Evolutionary conservation across 2,797 vertebrate genomes (phyloP), one percentile per base, ranked within the genome.

Genomic region (Australoheros facetus): DNA sequence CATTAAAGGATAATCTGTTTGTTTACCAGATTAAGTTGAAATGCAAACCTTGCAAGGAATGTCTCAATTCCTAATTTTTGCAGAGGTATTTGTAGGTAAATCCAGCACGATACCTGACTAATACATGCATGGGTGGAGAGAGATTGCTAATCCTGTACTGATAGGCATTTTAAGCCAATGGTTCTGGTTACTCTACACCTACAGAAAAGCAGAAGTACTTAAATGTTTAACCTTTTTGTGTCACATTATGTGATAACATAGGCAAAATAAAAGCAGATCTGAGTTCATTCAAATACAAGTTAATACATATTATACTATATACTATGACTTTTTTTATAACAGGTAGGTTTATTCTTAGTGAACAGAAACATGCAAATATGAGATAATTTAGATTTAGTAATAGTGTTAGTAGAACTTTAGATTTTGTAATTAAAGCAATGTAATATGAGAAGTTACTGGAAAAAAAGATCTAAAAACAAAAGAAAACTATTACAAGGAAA

Each of bases 11-110:
- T 21, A 30, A 10, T 34, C 39, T 58, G 56, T 84, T 70, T 73
- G 37, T 89, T 86, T 39, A 73, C 19, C 19, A 69, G 56, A 83
- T 78, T 53, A 75, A n/a, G 3, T 4, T 62, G 3, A 80, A 23
- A 72, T 23, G 23, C 4, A 75, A 69, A 69, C 51, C 17, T 21
- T 75, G 37, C 4, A 0, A 57, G 16, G 3, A 69, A 30, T 51
- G 28, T 69, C 16, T 48, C 26, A 69, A 21, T 48, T 48, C 45
- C 39, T 45, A 9, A 45, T 66, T 66, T 48, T 69, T 69, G 42
- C 42, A 69, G 26, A 51, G 51, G 23, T 3, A 0, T 69, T 48
- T 66, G 42, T 48, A 30, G 48, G 16, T 30, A 66, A 66, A 30
- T 66, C 42, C 42, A 66, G 10, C 48, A 26, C 23, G 6, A 3